Evolutionary conservation across 1,140 invertebrate genomes (phyloP).

Genomic region (Dinoponera quadriceps): DNA sequence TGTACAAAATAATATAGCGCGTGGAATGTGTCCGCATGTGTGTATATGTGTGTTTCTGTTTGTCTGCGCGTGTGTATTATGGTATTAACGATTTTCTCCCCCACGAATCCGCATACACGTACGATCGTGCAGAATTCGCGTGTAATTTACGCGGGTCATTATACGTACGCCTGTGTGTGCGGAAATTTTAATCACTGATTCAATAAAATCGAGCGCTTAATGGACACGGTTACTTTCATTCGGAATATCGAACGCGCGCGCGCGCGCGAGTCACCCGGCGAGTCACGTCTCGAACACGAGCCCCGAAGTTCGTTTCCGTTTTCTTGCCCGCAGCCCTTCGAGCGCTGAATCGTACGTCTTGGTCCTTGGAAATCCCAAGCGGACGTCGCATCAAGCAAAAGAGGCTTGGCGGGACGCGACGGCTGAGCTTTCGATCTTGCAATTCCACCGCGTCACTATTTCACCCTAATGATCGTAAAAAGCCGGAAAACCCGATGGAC

Average conservation of each 20-base stretch:
- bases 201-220: constrained; percentile 30
- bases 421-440: constrained; percentile 21
- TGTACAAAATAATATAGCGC: constrained; percentile 13
- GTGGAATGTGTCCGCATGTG: neutral
- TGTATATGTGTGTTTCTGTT: no score
- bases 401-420: neutral
- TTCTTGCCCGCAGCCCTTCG: neutral
- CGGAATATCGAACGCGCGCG: neutral
- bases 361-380: constrained; percentile 17
- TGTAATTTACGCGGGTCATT: constrained; percentile 23
- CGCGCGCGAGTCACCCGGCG: no score
- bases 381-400: constrained; percentile 4
- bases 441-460: constrained; percentile 15
- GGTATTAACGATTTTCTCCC: constrained; percentile 16
- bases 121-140: constrained; percentile 6
- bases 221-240: constrained; percentile 43
- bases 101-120: no score
- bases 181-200: constrained; percentile 3
- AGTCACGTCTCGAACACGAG: no score
- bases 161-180: neutral
- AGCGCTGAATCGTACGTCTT: constrained; percentile 37
- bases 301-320: neutral
- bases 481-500: neutral
- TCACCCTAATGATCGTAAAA: constrained; percentile 39
- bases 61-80: constrained; percentile 23